A percentile compares a stretch with the other conserved stretches of the same genome.
phyloP scores from a whole-genome alignment of 2,113 vertebrate species.

The Cnemophilus loriae region DNA sequence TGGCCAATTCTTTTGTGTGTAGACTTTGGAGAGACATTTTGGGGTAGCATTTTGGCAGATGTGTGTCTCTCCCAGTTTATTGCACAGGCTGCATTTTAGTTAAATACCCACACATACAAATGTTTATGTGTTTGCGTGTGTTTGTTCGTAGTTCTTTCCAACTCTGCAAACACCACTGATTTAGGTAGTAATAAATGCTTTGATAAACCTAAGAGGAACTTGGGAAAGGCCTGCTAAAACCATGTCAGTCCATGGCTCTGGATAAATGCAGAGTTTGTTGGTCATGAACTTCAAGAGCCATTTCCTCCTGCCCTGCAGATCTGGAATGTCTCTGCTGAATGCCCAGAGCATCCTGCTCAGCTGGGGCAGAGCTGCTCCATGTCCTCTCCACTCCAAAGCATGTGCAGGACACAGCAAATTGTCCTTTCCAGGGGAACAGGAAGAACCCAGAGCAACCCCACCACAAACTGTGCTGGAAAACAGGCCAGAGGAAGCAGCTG shows the following conservation, averaged over 20 bases:
- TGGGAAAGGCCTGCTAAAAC: not conserved
- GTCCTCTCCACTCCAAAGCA: not conserved
- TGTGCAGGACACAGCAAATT: not conserved
- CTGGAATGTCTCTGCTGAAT: not conserved
- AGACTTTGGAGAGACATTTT: not conserved
- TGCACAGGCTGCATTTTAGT: not conserved
- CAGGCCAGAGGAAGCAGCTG: not conserved
- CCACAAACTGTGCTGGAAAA: not conserved
- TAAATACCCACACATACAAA: not conserved
- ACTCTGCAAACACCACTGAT: not conserved
- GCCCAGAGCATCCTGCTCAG: not conserved
- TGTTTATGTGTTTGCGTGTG: not conserved
- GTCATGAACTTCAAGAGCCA: not conserved
- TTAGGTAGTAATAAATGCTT: not conserved
- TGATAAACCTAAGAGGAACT: not conserved
- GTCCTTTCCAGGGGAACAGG: not conserved
- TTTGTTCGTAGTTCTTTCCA: not conserved
- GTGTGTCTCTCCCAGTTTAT: not conserved
- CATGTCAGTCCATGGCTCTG: not conserved
- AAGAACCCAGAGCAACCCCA: not conserved
- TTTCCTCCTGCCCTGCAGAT: not conserved
- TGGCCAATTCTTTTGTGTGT: not conserved
- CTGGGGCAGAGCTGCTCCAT: not conserved
- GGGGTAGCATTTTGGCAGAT: not conserved
- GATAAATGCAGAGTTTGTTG: not conserved